Percentiles rank a stretch among this genome's conserved stretches.
Conservation (phyloP, 2,797 vertebrate species). For the Mus caroli region DNA sequence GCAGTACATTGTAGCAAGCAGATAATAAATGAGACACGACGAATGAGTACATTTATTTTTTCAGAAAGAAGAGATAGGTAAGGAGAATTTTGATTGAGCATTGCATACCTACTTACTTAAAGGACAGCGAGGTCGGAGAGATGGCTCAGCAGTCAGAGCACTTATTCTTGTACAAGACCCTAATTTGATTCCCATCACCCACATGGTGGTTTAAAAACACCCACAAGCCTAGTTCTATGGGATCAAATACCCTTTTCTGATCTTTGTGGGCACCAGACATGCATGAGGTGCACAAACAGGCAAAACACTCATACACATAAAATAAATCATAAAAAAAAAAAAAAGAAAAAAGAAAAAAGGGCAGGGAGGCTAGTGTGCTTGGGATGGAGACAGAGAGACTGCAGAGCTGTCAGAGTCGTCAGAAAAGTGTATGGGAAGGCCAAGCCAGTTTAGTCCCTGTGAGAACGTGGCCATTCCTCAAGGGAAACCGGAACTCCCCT, state of each 20-base stretch:
- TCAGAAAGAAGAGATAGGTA: neutral
- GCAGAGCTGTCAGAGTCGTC: neutral
- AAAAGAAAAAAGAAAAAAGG: neutral
- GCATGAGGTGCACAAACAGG: neutral
- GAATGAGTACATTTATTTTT: neutral
- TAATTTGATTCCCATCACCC: neutral
- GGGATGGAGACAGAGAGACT: too few species aligned
- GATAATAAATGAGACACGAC: neutral
- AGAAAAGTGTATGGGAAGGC: neutral
- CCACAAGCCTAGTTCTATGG: neutral
- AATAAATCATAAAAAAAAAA: neutral
- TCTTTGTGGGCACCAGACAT: neutral
- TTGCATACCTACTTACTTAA: neutral
- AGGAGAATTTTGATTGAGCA: neutral
- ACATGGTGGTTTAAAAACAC: neutral
- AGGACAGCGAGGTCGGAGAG: neutral
- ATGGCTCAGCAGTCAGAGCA: too few species aligned
- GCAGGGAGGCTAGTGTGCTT: neutral
- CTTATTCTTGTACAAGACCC: neutral
- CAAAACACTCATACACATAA: neutral
- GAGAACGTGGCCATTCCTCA: neutral
- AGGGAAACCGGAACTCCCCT: neutral
- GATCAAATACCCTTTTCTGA: neutral
- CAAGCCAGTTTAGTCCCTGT: neutral
- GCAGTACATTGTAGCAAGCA: neutral